Base-by-base conservation (phyloP, 2,888 invertebrate genomes). In the Ganaspis brasiliensis region DNA sequence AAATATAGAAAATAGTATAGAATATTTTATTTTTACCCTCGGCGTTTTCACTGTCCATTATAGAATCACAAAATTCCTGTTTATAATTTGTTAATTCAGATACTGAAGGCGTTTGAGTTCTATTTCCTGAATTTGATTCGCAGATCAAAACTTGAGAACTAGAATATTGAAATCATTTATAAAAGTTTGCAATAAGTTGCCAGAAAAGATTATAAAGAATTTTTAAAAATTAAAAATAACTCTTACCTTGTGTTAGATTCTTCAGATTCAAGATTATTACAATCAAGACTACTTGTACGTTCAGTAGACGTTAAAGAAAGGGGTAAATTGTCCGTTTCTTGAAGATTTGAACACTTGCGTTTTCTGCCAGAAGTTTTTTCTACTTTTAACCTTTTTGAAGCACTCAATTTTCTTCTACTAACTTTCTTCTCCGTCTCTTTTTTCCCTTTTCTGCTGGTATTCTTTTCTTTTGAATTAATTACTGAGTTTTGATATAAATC, bases 1-100 rank as follows among this genome's bases (percentile, higher is more conserved):
- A n/a, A n/a, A n/a, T n/a, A n/a, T n/a, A n/a, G n/a, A n/a, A n/a
- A n/a, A n/a, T n/a, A n/a, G n/a, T n/a, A n/a, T n/a, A n/a, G n/a
- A n/a, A n/a, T n/a, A n/a, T n/a, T n/a, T n/a, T n/a, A n/a, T 21
- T 80, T 37, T 78, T 82, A 89, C 89, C 85, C 83, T 88, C 88
- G 40, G 88, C 84, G 76, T 83, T 85, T 59, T 88, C 88, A 73
- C 87, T 82, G 74, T 79, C 86, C 70, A 89, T 74, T 57, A 89
- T 75, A 4, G 86, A 81, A 59, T 89, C 85, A 52, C 87, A 89
- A 35, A 86, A 89, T 26, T n/a, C n/a, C n/a, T 86, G 88, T 79
- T 85, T 87, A 56, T 86, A 86, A 35, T 82, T 79, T 12, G 83
- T 80, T 19, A 87, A 76, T 74, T 89, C 85, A 21, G 82, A 79